Conservation (phyloP, 2,888 invertebrate genomes). For the Podotricha telesiphe region DNA sequence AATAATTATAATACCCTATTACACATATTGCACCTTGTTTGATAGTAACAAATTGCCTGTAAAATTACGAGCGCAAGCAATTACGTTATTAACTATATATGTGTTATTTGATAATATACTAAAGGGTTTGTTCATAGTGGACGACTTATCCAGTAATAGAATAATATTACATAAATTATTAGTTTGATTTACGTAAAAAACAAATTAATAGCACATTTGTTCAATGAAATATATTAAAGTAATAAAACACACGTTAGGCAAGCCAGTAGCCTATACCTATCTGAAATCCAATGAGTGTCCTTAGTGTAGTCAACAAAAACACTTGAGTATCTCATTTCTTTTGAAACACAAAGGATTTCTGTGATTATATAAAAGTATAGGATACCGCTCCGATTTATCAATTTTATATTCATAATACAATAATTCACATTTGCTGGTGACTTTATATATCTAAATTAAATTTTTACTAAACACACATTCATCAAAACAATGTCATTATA, state of each 20-base stretch:
- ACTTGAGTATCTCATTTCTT: slow-evolving; percentile 8
- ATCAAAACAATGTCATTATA: too few species aligned
- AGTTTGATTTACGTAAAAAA: too few species aligned
- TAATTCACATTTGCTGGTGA: background rate
- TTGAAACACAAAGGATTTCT: background rate
- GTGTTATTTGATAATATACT: slow-evolving; percentile 1
- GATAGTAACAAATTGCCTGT: slow-evolving; percentile 30
- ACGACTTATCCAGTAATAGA: background rate
- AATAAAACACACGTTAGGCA: too few species aligned
- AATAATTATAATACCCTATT: slow-evolving; percentile 17
- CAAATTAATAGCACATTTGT: too few species aligned
- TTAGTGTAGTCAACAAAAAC: slow-evolving; percentile 10
- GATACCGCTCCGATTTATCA: background rate
- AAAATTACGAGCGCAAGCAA: slow-evolving; percentile 21
- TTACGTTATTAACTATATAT: background rate
- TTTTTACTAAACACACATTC: too few species aligned
- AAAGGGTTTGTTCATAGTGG: background rate
- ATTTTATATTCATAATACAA: background rate
- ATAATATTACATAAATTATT: too few species aligned
- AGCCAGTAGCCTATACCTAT: too few species aligned
- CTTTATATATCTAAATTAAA: too few species aligned
- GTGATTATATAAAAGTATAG: background rate
- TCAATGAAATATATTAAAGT: too few species aligned
- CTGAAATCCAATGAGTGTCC: slow-evolving; percentile 2
- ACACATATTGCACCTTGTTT: slow-evolving; percentile 21